Evolutionary conservation across 1,140 invertebrate genomes (phyloP), one percentile per base, ranked within the genome.

Genomic region (Ooceraea biroi): DNA sequence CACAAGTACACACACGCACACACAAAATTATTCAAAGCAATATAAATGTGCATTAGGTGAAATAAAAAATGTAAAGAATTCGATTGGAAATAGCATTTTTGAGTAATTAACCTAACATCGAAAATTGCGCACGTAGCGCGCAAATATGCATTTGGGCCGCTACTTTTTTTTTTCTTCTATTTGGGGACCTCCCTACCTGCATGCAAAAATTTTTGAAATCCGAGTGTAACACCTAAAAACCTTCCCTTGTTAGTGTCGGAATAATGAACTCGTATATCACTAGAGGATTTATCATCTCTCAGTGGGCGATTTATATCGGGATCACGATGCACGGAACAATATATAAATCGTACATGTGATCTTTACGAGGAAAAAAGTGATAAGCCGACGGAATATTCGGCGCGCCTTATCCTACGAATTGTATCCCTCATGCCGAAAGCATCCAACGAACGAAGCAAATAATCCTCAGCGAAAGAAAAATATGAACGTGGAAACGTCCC

Each of bases 211-310:
- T n/a, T n/a, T n/a, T n/a, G n/a, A n/a, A n/a, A n/a, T n/a, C n/a
- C n/a, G n/a, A n/a, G n/a, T n/a, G n/a, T n/a, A n/a, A n/a, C n/a
- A n/a, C n/a, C n/a, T n/a, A n/a, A n/a, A n/a, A n/a, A n/a, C n/a
- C n/a, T n/a, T n/a, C n/a, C n/a, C n/a, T n/a, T n/a, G n/a, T n/a
- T 71, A 46, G 36, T 48, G 60, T 30, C 50, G 8, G 65, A 69
- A 80, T 80, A 80, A 71, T 80, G 69, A 80, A 80, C 50, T 71
- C 36, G 36, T 69, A 27, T 36, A 55, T 78, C 76, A 78, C 25
- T 17, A 11, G 5, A 11, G 27, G 22, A 78, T 78, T 36, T 78
- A 57, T 11, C 30, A n/a, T 78, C 30, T 68, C 52, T 78, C 61
- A 78, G 27, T 55, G 5, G 7, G 27, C 73, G 44, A 44, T 69